These are phyloP conservation scores for honey bee (Apis mellifera) DNA, from an alignment of 1,140 invertebrate genomes.

Conservation along the genomic window DNA sequence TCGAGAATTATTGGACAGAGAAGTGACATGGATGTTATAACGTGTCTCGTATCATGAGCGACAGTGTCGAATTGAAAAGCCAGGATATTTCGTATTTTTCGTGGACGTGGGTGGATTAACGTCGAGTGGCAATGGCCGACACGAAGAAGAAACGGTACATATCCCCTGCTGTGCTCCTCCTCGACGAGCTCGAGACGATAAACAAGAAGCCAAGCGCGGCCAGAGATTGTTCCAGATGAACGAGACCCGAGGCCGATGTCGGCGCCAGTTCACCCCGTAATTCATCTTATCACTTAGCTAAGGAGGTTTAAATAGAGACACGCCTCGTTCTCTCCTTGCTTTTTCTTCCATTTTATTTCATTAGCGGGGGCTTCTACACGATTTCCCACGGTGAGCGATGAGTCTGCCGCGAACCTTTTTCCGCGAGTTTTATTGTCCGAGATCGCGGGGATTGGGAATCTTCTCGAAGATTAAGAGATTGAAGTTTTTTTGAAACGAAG, in stretches of 20 bases:
- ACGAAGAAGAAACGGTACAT: neutral
- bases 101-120: neutral
- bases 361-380: neutral
- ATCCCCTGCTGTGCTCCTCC: neutral
- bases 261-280: constrained; percentile 44
- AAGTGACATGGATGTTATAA: constrained; percentile 14
- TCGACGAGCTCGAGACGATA: neutral
- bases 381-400: neutral
- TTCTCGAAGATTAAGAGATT: too few species aligned
- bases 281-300: constrained; percentile 51
- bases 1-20: constrained; percentile 30
- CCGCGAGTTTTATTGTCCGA: neutral
- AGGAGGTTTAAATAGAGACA: constrained; percentile 28
- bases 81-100: neutral
- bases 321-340: constrained; percentile 26
- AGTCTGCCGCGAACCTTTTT: too few species aligned
- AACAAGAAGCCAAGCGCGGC: constrained; percentile 7
- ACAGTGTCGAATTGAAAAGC: constrained; percentile 19
- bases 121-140: constrained; percentile 1
- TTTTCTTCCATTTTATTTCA: neutral
- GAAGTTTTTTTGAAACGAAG: too few species aligned
- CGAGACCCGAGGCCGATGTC: constrained; percentile 11
- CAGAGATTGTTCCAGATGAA: constrained; percentile 17
- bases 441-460: neutral
- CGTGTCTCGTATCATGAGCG: neutral